Percentiles rank a stretch among this genome's conserved stretches.
These are phyloP conservation scores for Eupeodes corollae DNA, from an alignment of 1,140 invertebrate species.

Conservation along the genomic window DNA sequence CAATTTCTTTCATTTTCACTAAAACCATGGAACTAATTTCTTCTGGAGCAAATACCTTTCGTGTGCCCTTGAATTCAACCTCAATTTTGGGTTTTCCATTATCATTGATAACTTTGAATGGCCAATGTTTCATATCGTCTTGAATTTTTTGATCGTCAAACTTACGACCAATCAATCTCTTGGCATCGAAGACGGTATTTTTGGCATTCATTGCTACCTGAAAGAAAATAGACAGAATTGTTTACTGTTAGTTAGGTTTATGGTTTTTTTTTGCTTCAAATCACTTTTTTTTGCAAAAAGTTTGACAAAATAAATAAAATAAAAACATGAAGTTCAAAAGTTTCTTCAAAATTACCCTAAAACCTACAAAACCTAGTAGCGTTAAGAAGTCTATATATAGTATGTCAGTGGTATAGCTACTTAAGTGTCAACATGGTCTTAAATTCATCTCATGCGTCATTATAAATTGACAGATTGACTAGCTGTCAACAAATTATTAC, in stretches of 20 bases:
- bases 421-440: too few relatives aligned
- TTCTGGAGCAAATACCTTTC: constrained; percentile 67
- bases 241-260: neutral
- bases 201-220: constrained; percentile 68
- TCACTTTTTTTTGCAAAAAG: too few relatives aligned
- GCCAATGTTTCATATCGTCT: constrained; percentile 67
- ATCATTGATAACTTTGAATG: constrained; percentile 60
- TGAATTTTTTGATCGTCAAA: constrained; percentile 66
- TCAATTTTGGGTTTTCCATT: constrained; percentile 62
- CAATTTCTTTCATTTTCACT: constrained; percentile 63
- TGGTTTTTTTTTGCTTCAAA: neutral
- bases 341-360: too few relatives aligned
- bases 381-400: too few relatives aligned
- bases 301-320: too few relatives aligned
- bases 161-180: constrained; percentile 63
- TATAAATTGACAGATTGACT: too few relatives aligned
- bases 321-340: too few relatives aligned
- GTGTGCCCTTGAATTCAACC: constrained; percentile 65
- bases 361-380: too few relatives aligned
- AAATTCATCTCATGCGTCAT: too few relatives aligned
- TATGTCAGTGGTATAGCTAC: too few relatives aligned
- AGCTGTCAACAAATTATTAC: too few relatives aligned
- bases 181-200: constrained; percentile 78
- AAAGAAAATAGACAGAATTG: constrained; percentile 9
- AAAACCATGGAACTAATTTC: constrained; percentile 82